Evolutionary conservation across 2,113 vertebrate species (phyloP).

Genomic region (Dromaius novaehollandiae): DNA sequence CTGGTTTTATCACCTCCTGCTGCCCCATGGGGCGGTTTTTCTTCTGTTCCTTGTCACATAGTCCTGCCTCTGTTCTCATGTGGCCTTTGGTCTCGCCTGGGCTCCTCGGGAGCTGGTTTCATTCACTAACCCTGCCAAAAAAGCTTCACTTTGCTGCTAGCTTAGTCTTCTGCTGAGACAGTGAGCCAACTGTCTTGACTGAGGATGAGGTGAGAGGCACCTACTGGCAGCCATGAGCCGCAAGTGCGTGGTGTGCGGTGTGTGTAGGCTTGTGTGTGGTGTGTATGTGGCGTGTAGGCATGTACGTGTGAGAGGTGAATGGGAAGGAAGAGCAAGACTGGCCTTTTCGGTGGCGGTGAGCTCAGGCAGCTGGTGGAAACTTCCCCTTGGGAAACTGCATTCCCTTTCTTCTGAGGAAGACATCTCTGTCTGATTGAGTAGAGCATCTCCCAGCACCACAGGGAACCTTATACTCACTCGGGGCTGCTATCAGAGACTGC

Average conservation of each 20-base stretch:
- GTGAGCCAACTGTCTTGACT: neutral
- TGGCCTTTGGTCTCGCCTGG: too few species aligned
- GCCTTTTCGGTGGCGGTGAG: neutral
- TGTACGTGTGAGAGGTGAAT: rapidly evolving
- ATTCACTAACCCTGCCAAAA: too few species aligned
- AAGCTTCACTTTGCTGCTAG: neutral
- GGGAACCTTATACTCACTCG: neutral
- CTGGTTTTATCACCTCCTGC: too few species aligned
- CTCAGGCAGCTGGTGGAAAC: neutral
- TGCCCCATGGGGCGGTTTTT: too few species aligned
- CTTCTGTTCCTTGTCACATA: too few species aligned
- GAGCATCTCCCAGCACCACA: too few species aligned
- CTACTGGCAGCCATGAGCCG: neutral
- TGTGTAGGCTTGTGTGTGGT: neutral
- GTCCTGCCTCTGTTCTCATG: too few species aligned
- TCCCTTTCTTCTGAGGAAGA: neutral
- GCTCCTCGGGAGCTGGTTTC: too few species aligned
- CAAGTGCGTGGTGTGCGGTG: rapidly evolving
- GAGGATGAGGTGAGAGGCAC: neutral
- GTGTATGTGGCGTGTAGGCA: too few species aligned
- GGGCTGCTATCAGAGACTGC: neutral
- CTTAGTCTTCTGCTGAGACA: neutral
- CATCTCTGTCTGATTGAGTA: rapidly evolving
- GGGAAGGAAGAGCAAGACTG: neutral
- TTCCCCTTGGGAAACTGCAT: neutral